Percentiles rank a stretch among this genome's conserved stretches.
Conservation (phyloP, 2,888 invertebrate genomes). For the Patella depressa region DNA sequence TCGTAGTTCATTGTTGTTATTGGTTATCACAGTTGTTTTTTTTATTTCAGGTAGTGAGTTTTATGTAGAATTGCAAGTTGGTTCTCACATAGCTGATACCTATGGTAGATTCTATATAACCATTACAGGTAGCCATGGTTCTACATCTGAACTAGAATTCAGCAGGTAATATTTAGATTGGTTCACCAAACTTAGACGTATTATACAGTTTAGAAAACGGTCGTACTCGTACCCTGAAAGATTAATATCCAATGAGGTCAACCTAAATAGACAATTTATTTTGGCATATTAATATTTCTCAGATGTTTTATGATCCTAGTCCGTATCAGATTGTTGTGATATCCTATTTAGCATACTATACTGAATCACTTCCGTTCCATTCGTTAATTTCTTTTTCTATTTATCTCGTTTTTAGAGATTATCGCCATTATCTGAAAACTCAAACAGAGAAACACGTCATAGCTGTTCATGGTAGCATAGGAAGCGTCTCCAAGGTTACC, state of each 20-base stretch:
- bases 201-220: too few relatives aligned
- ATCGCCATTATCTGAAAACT: conserved; percentile 28
- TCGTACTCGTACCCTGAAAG: too few relatives aligned
- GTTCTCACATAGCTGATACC: conserved; percentile 33
- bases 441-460: conserved; percentile 48
- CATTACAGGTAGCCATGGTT: conserved; percentile 40
- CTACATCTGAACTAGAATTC: conserved; percentile 43
- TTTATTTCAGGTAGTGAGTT: conserved; percentile 44
- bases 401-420: conserved; percentile 21
- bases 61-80: conserved; percentile 46
- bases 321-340: too few relatives aligned
- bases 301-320: too few relatives aligned
- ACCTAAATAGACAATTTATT: too few relatives aligned
- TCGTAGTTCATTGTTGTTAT: too few relatives aligned
- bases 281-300: too few relatives aligned
- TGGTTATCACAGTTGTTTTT: background rate
- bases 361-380: too few relatives aligned
- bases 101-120: conserved; percentile 48
- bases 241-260: too few relatives aligned
- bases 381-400: background rate
- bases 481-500: conserved; percentile 41
- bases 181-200: background rate
- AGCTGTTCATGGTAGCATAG: conserved; percentile 40
- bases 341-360: too few relatives aligned
- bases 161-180: conserved; percentile 34